Evolutionary conservation across 1,140 invertebrate genomes (phyloP).

Genomic region (Leptoteleia sp.): DNA sequence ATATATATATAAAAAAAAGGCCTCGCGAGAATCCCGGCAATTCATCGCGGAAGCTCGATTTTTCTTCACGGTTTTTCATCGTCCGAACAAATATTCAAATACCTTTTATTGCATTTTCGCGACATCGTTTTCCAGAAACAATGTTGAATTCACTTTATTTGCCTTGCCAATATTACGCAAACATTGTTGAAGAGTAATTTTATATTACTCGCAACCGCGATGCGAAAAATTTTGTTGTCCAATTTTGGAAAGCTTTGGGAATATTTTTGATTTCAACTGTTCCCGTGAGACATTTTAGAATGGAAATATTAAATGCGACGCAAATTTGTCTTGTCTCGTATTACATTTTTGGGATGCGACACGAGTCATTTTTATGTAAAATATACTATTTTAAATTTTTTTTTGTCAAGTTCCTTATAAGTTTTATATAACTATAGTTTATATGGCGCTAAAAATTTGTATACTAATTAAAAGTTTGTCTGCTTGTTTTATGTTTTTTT

Average conservation of each 20-base stretch:
- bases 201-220: background rate
- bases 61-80: slow-evolving; percentile 29
- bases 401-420: too few relatives aligned
- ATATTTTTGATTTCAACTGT: too few relatives aligned
- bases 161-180: slow-evolving; percentile 5
- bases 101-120: background rate
- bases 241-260: slow-evolving; percentile 3
- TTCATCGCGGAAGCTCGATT: slow-evolving; percentile 20
- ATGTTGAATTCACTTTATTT: slow-evolving; percentile 6
- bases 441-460: too few relatives aligned
- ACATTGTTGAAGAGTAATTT: slow-evolving; percentile 2
- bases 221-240: background rate
- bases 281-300: too few relatives aligned
- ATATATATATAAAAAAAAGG: slow-evolving; percentile 3
- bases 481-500: too few relatives aligned
- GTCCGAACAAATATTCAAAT: slow-evolving; percentile 10
- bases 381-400: too few relatives aligned
- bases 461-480: too few relatives aligned
- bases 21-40: background rate
- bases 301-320: too few relatives aligned
- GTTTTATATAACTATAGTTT: too few relatives aligned
- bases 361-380: too few relatives aligned
- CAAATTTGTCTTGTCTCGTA: too few relatives aligned
- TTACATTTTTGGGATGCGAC: too few relatives aligned
- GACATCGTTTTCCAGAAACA: slow-evolving; percentile 9